A percentile compares a stretch with the other conserved stretches of the same genome.
These are phyloP conservation scores for Aporophyla nigra DNA, from an alignment of 2,888 invertebrate genomes.

Conservation along the genomic window DNA sequence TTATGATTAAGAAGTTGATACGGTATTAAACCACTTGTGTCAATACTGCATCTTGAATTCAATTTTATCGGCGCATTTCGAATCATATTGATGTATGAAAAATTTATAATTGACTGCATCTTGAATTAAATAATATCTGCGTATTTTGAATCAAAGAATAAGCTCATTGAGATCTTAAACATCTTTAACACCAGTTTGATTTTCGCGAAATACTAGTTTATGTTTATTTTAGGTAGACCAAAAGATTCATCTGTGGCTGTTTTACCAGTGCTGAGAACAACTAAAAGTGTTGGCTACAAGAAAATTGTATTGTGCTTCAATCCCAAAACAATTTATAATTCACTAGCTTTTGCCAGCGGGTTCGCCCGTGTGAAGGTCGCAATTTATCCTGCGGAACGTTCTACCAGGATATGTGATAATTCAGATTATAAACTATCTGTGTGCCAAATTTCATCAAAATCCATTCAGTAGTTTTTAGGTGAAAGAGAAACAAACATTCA, in stretches of 20 bases:
- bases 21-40: background rate
- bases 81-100: too few species aligned
- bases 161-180: background rate
- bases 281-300: background rate
- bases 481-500: too few species aligned
- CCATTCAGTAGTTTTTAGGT: too few species aligned
- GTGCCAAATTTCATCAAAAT: too few species aligned
- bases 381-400: too few species aligned
- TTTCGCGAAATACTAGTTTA: background rate
- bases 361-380: too few species aligned
- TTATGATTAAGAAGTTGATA: background rate
- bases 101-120: too few species aligned
- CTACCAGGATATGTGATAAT: too few species aligned
- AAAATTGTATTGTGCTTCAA: background rate
- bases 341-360: too few species aligned
- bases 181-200: background rate
- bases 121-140: background rate
- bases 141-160: background rate
- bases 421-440: too few species aligned
- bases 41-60: background rate
- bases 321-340: background rate
- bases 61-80: background rate
- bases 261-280: background rate
- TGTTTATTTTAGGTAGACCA: background rate
- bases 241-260: background rate